Percentiles rank a stretch among this genome's conserved stretches.
phyloP scores from a whole-genome alignment of 2,888 invertebrate species.

The Cerceris ruficornis region DNA sequence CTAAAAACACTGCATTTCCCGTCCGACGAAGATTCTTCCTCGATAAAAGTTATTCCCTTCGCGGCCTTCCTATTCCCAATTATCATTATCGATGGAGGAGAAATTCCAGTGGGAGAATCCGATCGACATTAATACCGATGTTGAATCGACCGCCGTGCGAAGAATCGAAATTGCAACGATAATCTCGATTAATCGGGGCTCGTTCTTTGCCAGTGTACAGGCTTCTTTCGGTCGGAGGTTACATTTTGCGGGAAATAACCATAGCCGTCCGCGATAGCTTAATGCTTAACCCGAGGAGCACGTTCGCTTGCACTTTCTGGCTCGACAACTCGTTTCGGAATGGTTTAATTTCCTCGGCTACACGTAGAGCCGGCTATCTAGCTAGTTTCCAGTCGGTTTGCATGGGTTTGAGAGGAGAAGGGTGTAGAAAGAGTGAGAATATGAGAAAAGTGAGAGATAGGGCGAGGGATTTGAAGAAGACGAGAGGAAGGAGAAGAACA shows the following conservation, averaged over 20 bases:
- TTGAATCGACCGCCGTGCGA: no score
- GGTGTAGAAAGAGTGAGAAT: conserved; percentile 6
- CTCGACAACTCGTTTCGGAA: conserved; percentile 58
- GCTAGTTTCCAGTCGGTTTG: conserved; percentile 49
- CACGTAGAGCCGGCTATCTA: conserved; percentile 55
- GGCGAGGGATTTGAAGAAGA: background rate
- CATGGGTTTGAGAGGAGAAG: conserved; percentile 26
- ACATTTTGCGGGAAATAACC: background rate
- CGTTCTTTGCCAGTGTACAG: no score
- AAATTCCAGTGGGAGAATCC: no score
- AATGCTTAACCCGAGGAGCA: conserved; percentile 4
- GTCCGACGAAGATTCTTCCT: no score
- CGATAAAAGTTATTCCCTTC: no score
- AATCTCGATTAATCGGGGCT: background rate
- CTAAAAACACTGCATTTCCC: no score
- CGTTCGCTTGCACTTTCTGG: conserved; percentile 60
- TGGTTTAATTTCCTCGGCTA: conserved; percentile 69
- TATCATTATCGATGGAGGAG: no score
- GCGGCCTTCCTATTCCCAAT: no score
- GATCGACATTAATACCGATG: no score
- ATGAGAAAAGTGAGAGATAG: conserved; percentile 7
- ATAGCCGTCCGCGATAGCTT: background rate
- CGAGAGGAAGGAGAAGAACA: no score
- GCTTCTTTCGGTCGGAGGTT: background rate
- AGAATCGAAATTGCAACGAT: background rate